Percentiles rank a stretch among this genome's conserved stretches.
Evolutionary conservation across 1,140 invertebrate genomes (phyloP).

Genomic region (Armadillidium nasatum): DNA sequence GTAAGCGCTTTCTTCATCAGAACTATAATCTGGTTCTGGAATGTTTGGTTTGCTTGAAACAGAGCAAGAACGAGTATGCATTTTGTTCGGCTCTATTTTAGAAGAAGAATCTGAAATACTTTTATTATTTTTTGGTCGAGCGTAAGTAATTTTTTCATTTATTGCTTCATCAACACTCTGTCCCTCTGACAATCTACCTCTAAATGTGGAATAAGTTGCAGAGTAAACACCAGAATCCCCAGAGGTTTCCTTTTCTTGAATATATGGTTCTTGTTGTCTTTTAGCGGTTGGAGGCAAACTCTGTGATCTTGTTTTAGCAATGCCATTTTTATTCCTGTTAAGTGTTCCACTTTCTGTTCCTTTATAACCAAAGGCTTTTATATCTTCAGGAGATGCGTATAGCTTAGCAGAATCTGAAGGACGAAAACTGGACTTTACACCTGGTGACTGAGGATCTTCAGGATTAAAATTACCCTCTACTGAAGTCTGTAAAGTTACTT

Average conservation of each 20-base stretch:
- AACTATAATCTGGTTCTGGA: constrained; percentile 79
- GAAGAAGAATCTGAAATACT: constrained; percentile 25
- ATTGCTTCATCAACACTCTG: not conserved
- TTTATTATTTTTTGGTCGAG: constrained; percentile 40
- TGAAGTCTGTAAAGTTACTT: not conserved
- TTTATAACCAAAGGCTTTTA: constrained; percentile 70
- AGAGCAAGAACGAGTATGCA: constrained; percentile 8
- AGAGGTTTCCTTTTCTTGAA: constrained; percentile 33
- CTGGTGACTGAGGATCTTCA: constrained; percentile 34
- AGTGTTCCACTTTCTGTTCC: constrained; percentile 34
- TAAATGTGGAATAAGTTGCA: constrained; percentile 38
- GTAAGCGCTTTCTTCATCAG: constrained; percentile 47
- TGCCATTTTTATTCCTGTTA: constrained; percentile 27
- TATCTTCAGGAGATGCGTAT: constrained; percentile 79
- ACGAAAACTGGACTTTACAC: constrained; percentile 72
- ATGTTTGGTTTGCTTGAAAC: constrained; percentile 61
- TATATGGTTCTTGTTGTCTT: constrained; percentile 36
- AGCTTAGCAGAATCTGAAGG: constrained; percentile 77
- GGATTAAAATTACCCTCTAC: constrained; percentile 9
- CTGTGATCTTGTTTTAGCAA: constrained; percentile 51
- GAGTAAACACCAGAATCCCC: constrained; percentile 34
- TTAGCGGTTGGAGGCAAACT: constrained; percentile 56
- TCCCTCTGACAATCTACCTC: constrained; percentile 25
- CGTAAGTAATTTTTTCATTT: constrained; percentile 37
- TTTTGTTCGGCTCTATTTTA: not conserved